These are phyloP conservation scores for Charanyca ferruginea DNA, from an alignment of 2,888 invertebrate species.

Conservation along the genomic window DNA sequence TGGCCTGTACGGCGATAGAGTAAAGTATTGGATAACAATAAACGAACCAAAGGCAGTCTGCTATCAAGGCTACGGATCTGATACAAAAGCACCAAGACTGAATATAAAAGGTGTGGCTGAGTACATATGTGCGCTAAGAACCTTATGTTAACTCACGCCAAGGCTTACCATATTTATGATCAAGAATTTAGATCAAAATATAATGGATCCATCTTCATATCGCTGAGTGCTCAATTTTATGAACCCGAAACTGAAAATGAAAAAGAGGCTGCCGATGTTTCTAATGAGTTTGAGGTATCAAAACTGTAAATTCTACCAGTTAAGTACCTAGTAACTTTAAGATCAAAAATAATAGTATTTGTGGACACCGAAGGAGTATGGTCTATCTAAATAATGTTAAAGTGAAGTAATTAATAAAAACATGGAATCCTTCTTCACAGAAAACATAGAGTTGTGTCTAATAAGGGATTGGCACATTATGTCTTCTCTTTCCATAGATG, in stretches of 20 bases:
- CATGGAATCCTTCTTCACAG: no score
- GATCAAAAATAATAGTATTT: background rate
- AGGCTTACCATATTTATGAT: conserved; percentile 87
- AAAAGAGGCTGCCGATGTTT: conserved; percentile 82
- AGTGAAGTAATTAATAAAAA: no score
- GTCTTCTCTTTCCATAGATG: no score
- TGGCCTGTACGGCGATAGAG: conserved; percentile 84
- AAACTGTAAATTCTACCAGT: background rate
- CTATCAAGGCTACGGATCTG: conserved; percentile 82
- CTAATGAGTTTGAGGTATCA: conserved; percentile 84
- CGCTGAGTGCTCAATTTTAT: conserved; percentile 72
- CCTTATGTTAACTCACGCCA: conserved; percentile 89
- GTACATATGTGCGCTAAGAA: conserved; percentile 86
- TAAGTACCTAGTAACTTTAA: background rate
- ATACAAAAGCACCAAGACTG: conserved; percentile 71
- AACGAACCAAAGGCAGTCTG: conserved; percentile 88
- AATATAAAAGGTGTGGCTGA: conserved; percentile 80
- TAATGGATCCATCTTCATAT: conserved; percentile 67
- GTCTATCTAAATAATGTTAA: no score
- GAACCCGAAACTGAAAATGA: conserved; percentile 85
- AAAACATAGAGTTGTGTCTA: no score
- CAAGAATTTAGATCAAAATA: conserved; percentile 79
- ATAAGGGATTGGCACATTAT: no score
- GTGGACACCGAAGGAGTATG: background rate
- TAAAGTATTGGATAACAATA: conserved; percentile 90